phyloP scores from a whole-genome alignment of 2,113 vertebrate genomes.

The Coptodon bakossiorum region DNA sequence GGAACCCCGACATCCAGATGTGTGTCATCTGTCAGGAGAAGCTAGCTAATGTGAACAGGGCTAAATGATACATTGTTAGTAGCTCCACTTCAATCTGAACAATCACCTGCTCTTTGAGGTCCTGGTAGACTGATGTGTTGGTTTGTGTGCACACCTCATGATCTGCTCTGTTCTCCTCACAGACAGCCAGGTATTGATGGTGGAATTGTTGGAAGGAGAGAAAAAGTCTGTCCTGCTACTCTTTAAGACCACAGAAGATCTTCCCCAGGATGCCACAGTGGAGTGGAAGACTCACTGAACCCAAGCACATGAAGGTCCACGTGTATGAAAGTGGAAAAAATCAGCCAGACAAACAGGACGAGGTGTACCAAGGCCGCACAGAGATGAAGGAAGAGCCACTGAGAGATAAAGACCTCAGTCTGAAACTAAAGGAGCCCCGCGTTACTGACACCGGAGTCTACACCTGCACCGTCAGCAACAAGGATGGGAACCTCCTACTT shows the following conservation, averaged over 20 bases:
- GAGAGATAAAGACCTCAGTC: neutral
- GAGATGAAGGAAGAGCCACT: neutral
- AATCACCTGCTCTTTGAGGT: neutral
- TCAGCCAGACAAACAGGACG: neutral
- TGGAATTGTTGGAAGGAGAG: no score
- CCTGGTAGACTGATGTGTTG: neutral
- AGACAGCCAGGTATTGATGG: no score
- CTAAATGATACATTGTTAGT: neutral
- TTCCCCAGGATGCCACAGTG: no score
- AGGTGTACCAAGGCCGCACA: neutral
- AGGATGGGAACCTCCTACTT: fast-evolving
- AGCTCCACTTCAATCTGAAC: neutral
- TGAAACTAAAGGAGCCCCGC: neutral
- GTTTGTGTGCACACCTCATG: fast-evolving
- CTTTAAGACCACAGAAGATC: no score
- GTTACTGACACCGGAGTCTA: neutral
- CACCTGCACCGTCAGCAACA: neutral
- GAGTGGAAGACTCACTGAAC: neutral
- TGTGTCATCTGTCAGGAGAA: neutral
- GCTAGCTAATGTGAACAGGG: fast-evolving
- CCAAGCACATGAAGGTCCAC: neutral
- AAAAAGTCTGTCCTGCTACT: no score
- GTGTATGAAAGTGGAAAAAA: neutral
- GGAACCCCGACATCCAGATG: neutral
- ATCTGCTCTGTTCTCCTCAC: neutral